Evolutionary conservation across 1,140 invertebrate species (phyloP), one percentile per base, ranked within the genome.

Genomic region (Drosophila punjabiensis): DNA sequence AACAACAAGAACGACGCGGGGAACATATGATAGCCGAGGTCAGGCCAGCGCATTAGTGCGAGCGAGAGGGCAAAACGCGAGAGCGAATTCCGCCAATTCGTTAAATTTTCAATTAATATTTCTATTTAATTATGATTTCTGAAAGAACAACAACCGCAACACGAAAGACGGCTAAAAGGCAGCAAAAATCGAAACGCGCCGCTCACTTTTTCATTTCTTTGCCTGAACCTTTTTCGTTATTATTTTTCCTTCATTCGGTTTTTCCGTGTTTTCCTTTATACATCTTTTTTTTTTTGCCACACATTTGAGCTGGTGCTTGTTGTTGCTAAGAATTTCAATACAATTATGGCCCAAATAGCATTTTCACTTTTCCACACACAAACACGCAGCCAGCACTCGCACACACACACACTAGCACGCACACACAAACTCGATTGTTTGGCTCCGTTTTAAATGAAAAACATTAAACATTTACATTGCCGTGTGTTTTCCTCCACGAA

Each of bases 361-460:
- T 87, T 87, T 89, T 85, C 73, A 89, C 85, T 89, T 89, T 82
- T 89, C 64, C 59, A 76, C 71, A 87, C 60, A 74, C 10, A 24
- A 52, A 45, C 52, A 61, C 28, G 47, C 58, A 35, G 60, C 60
- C 60, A 62, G 24, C 64, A 55, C n/a, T n/a, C n/a, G n/a, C 61
- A 56, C 50, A 53, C 41, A 50, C 50, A 53, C 41, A 50, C 28
- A 73, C 45, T n/a, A 56, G 28, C 18, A n/a, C 45, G 11, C 30
- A 53, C 50, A 18, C n/a, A 20, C 50, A 50, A 43, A 48, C 56
- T 33, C 61, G 33, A 48, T 37, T 76, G 53, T 53, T 84, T 69
- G 47, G 48, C 55, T 69, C 56, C 47, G 70, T 83, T 64, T 69
- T 88, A 62, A 87, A 77, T 83, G 64, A 88, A 86, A 56, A 88